Evolutionary conservation across 2,797 vertebrate species (phyloP).

Genomic region (Lophotriccus pileatus): DNA sequence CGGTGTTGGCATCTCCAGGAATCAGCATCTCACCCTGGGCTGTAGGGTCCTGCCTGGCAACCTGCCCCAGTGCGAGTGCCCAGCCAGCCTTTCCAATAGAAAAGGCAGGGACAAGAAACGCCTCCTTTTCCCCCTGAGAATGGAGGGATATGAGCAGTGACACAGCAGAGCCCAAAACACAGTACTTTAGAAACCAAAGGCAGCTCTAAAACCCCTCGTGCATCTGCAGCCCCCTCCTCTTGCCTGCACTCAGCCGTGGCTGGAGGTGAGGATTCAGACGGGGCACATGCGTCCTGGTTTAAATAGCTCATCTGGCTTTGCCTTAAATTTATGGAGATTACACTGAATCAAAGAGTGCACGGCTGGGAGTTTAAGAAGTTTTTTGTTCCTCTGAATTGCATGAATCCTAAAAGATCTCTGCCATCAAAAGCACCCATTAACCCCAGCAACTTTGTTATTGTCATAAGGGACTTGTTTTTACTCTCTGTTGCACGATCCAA

Average conservation of each 20-base stretch:
- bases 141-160: background rate
- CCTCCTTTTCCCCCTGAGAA: background rate
- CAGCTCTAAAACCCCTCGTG: background rate
- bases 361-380: constrained; percentile 16
- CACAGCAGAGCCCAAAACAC: background rate
- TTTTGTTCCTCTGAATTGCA: constrained; percentile 35
- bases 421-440: constrained; percentile 42
- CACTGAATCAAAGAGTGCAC: background rate
- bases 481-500: background rate
- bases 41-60: background rate
- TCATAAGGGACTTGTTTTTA: constrained; percentile 47
- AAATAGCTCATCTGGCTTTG: constrained; percentile 23
- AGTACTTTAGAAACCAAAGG: background rate
- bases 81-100: background rate
- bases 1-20: fast-evolving
- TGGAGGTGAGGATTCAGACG: background rate
- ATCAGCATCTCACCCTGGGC: background rate
- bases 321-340: constrained; percentile 29
- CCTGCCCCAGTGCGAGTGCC: fast-evolving
- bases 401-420: constrained; percentile 38
- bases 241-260: background rate
- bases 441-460: constrained; percentile 35
- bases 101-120: background rate
- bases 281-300: background rate
- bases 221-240: background rate